Conservation (phyloP, 2,888 invertebrate genomes). For the Ophraella communa region DNA sequence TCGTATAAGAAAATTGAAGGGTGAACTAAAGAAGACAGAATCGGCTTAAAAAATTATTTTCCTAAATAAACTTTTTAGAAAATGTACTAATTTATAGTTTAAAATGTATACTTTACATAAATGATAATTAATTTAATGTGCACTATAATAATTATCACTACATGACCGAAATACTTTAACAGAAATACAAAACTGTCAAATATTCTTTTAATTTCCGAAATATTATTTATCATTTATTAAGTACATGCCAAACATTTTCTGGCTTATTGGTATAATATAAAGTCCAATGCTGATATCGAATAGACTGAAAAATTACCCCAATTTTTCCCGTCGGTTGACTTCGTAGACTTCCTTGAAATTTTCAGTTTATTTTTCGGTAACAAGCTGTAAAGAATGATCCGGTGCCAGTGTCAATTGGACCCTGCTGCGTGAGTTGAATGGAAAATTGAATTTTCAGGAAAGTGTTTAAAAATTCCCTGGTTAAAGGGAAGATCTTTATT, state of each 20-base stretch:
- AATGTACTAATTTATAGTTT: no score
- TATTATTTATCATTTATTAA: no score
- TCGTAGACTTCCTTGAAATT: constrained; percentile 30
- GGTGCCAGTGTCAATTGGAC: constrained; percentile 29
- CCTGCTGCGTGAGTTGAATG: constrained; percentile 23
- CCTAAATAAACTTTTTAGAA: not conserved
- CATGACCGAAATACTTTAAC: no score
- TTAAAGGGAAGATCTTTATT: constrained; percentile 16
- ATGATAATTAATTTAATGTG: no score
- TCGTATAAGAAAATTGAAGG: constrained; percentile 31
- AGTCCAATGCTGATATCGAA: constrained; percentile 9
- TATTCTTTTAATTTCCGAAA: no score
- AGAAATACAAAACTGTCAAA: no score
- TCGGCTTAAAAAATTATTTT: no score
- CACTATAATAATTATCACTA: no score
- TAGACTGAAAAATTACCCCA: constrained; percentile 34
- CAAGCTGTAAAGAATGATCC: constrained; percentile 39
- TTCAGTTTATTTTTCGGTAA: constrained; percentile 39
- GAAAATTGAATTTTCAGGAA: constrained; percentile 28
- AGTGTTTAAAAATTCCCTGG: constrained; percentile 22
- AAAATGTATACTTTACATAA: no score
- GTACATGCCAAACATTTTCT: no score
- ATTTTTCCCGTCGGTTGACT: constrained; percentile 34
- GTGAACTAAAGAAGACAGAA: not conserved
- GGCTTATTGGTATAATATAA: not conserved